Evolutionary conservation across 2,113 vertebrate species (phyloP), one percentile per base, ranked within the genome.

Genomic region (Bubo scandiacus): DNA sequence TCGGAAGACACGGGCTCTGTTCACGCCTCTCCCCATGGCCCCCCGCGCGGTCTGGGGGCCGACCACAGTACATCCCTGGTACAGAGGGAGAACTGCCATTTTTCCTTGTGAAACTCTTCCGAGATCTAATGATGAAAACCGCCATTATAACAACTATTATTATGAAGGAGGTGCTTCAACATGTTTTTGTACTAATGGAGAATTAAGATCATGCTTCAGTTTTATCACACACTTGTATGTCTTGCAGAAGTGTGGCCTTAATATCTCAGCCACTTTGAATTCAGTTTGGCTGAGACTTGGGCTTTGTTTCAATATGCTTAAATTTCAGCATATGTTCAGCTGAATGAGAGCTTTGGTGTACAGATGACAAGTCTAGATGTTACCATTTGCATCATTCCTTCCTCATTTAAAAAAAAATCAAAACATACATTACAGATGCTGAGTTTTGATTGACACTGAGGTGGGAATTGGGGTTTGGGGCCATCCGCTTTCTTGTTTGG

Each of bases 311-410:
- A 71, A 20, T 36, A 78, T 94, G 77, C 92, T 81, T 92, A 74
- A 91, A 89, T 83, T 94, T 91, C 89, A 94, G 63, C 17, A 7
- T 92, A 66, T 96, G 61, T 89, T 91, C 73, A 67, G 14, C 66
- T 75, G 73, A 95, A 74, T 51, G 84, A 88, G 77, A 92, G 81
- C 68, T 96, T 67, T 87, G 62, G 68, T 89, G 49, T 97, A 82
- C 73, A 95, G 78, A 87, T 96, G 80, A 94, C 88, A 68, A 95
- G 84, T 79, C 87, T 94, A 84, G 83, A 91, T 96, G 81, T 95
- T 94, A 57, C 81, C 47, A 80, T 87, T 96, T 96, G 79, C 52
- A 65, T 95, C 22, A 71, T 67, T 91, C 77, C 65, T 94, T 91
- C 68, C 87, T 70, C 51, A 78, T 96, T 91, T 74, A 74, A 71